Percentiles rank a stretch among this genome's conserved stretches.
Evolutionary conservation across 1,140 invertebrate genomes (phyloP).

Genomic region (Eubasilissa regina): DNA sequence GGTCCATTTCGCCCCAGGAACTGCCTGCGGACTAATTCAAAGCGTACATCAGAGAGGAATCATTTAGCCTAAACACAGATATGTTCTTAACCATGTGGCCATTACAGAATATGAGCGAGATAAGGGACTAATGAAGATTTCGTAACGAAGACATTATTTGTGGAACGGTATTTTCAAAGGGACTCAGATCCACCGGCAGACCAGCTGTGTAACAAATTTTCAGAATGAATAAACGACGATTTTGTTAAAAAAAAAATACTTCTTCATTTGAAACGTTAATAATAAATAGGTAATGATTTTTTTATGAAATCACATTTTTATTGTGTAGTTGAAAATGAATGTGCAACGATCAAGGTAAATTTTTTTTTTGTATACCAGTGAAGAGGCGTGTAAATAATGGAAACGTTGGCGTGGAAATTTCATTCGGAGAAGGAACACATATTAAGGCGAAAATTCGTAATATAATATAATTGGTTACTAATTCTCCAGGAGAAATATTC

Average conservation of each 20-base stretch:
- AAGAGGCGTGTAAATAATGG: too few relatives aligned
- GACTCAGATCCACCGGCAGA: too few relatives aligned
- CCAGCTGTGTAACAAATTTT: too few relatives aligned
- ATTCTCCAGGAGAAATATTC: too few relatives aligned
- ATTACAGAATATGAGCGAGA: not conserved
- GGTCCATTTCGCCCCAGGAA: not conserved
- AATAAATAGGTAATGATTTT: not conserved
- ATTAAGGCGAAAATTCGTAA: too few relatives aligned
- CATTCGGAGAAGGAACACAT: too few relatives aligned
- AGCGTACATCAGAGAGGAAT: conserved; percentile 13
- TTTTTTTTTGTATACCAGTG: too few relatives aligned
- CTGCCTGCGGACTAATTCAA: not conserved
- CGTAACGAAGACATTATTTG: not conserved
- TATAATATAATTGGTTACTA: too few relatives aligned
- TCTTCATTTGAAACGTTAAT: not conserved
- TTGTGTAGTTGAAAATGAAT: too few relatives aligned
- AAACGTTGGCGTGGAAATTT: too few relatives aligned
- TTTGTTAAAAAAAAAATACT: not conserved
- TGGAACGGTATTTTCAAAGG: not conserved
- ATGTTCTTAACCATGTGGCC: not conserved
- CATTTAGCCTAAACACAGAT: conserved; percentile 14
- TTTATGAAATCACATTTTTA: not conserved
- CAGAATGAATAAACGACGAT: not conserved
- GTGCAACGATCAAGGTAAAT: too few relatives aligned
- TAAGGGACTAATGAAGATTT: conserved; percentile 6